phyloP scores from a whole-genome alignment of 2,113 vertebrate species.

The Vimba vimba region DNA sequence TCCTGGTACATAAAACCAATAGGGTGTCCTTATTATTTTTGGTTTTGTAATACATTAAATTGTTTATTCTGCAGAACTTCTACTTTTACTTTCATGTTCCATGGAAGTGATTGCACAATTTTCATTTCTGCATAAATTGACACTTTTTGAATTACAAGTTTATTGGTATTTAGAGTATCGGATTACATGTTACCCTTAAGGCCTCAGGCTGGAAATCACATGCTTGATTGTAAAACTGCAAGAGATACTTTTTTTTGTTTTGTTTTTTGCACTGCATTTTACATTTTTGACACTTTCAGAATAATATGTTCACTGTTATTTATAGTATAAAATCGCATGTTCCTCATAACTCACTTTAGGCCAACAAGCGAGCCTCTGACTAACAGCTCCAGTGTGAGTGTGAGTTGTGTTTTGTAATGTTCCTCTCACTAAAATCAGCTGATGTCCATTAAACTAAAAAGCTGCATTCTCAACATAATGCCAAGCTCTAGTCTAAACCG shows the following conservation, averaged over 20 bases:
- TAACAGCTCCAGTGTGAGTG: slow-evolving; percentile 32
- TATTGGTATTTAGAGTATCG: background rate
- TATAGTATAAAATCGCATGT: background rate
- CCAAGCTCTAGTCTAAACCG: background rate
- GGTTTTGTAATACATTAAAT: background rate
- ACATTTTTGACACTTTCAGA: background rate
- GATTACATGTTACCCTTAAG: background rate
- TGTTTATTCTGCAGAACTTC: background rate
- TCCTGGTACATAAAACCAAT: too few species aligned
- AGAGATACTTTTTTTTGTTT: background rate
- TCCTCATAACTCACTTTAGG: background rate
- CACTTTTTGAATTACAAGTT: background rate
- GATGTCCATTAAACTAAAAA: slow-evolving; percentile 56
- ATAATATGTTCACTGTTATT: background rate
- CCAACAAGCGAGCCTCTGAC: slow-evolving; percentile 23
- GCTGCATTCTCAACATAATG: slow-evolving; percentile 47
- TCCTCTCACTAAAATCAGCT: slow-evolving; percentile 62
- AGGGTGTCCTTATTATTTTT: too few species aligned
- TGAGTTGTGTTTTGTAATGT: slow-evolving; percentile 56
- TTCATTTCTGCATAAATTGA: background rate
- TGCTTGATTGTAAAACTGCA: background rate
- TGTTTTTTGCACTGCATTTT: background rate
- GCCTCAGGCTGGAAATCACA: background rate
- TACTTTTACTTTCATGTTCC: background rate
- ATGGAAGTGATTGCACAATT: background rate